Conservation (phyloP, 2,113 vertebrate genomes). For the Phalacrocorax pelagicus region DNA sequence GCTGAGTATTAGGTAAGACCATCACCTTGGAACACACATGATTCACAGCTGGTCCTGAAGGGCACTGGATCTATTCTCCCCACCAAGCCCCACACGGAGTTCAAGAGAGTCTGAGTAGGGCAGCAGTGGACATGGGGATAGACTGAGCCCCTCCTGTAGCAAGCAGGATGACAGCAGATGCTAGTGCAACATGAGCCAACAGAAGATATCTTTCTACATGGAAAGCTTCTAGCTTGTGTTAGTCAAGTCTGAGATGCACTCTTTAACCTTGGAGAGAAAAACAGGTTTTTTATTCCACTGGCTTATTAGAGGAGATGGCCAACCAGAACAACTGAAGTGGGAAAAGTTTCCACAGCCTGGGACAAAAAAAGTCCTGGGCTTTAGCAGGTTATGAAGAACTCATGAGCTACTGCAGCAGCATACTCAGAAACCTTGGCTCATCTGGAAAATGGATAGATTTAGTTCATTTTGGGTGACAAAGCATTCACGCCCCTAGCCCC, state of each 20-base stretch:
- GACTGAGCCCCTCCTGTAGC: not conserved
- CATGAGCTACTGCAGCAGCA: not conserved
- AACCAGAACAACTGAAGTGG: not conserved
- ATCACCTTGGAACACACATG: not conserved
- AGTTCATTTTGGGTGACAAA: not conserved
- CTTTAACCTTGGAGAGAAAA: not conserved
- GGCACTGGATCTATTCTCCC: not conserved
- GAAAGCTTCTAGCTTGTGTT: not conserved
- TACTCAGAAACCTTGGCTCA: not conserved
- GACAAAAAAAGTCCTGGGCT: not conserved
- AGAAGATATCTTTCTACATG: not conserved
- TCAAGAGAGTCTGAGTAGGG: not conserved
- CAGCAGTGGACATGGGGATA: not conserved
- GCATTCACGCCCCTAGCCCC: not conserved
- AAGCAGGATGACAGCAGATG: not conserved
- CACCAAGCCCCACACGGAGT: not conserved
- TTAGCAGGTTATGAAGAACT: constrained; percentile 36
- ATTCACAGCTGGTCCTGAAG: not conserved
- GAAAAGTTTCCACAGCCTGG: not conserved
- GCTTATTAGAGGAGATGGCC: not conserved
- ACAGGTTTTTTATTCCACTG: not conserved
- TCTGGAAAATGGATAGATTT: not conserved
- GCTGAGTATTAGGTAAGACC: not conserved
- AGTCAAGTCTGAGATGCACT: not conserved
- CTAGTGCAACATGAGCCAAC: not conserved